phyloP scores from a whole-genome alignment of 2,797 vertebrate species.

The Dendrocincla tyrannina region DNA sequence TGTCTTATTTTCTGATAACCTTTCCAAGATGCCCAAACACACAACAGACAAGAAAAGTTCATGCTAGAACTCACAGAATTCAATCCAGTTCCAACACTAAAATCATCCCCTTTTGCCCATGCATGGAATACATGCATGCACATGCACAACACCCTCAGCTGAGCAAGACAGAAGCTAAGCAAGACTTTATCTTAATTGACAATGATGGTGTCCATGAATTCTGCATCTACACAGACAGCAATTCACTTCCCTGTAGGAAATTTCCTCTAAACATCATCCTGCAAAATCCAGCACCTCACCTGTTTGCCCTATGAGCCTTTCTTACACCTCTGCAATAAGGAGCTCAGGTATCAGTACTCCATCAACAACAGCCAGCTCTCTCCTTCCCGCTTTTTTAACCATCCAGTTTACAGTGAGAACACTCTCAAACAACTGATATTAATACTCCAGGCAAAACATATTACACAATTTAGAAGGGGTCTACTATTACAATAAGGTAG shows the following conservation, averaged over 20 bases:
- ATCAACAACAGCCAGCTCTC: background rate
- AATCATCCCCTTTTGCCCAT: background rate
- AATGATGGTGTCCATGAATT: accelerated
- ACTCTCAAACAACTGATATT: background rate
- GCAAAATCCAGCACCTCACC: background rate
- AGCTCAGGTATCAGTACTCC: background rate
- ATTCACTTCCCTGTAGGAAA: background rate
- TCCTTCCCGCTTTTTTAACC: background rate
- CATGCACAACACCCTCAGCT: background rate
- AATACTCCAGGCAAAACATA: background rate
- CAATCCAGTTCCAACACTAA: background rate
- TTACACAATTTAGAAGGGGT: background rate
- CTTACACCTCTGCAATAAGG: background rate
- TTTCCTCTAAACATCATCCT: background rate
- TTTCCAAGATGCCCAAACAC: background rate
- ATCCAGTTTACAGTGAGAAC: background rate
- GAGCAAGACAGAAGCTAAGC: background rate
- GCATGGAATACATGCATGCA: background rate
- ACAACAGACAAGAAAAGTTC: background rate
- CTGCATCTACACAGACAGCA: background rate
- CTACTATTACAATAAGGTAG: background rate
- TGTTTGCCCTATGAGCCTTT: background rate
- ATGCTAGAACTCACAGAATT: background rate
- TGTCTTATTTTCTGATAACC: background rate
- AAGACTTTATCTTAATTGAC: background rate